Percentiles rank a stretch among this genome's conserved stretches.
phyloP scores from a whole-genome alignment of 2,888 invertebrate genomes.

The Rhingia campestris region DNA sequence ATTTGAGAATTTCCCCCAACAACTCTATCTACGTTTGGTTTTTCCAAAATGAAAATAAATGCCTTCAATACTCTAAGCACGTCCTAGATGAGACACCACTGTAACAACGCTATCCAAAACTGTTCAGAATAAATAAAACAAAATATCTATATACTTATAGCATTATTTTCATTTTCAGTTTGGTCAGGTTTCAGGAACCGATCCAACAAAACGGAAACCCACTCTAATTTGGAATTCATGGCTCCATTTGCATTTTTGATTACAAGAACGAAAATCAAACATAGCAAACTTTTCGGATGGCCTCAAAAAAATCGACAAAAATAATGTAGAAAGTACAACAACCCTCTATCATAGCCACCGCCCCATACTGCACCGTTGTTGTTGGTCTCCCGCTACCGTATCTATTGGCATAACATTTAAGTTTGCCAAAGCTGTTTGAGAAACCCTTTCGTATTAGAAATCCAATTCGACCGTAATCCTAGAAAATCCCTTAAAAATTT shows the following conservation, averaged over 20 bases:
- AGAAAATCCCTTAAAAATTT: conserved; percentile 51
- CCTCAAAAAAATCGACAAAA: conserved; percentile 39
- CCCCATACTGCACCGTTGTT: background rate
- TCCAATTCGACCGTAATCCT: conserved; percentile 46
- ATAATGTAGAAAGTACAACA: conserved; percentile 35
- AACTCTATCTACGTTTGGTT: no score
- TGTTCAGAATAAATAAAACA: conserved; percentile 67
- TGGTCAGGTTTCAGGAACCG: conserved; percentile 65
- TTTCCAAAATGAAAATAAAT: conserved; percentile 53
- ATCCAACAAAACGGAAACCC: conserved; percentile 73
- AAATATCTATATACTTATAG: conserved; percentile 10
- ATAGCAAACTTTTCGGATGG: conserved; percentile 53
- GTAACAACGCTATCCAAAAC: conserved; percentile 38
- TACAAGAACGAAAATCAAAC: conserved; percentile 78
- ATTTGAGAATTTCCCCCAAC: conserved; percentile 55
- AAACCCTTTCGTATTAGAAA: conserved; percentile 64
- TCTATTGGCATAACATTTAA: conserved; percentile 23
- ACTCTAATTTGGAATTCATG: conserved; percentile 81
- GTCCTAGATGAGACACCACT: conserved; percentile 50
- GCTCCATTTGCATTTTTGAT: conserved; percentile 82
- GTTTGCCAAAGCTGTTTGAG: conserved; percentile 43
- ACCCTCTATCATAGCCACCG: background rate
- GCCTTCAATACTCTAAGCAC: conserved; percentile 61
- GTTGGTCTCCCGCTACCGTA: background rate
- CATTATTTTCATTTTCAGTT: conserved; percentile 67